These are phyloP conservation scores for Mixornis gularis DNA, from an alignment of 2,113 vertebrate genomes.

Conservation along the genomic window DNA sequence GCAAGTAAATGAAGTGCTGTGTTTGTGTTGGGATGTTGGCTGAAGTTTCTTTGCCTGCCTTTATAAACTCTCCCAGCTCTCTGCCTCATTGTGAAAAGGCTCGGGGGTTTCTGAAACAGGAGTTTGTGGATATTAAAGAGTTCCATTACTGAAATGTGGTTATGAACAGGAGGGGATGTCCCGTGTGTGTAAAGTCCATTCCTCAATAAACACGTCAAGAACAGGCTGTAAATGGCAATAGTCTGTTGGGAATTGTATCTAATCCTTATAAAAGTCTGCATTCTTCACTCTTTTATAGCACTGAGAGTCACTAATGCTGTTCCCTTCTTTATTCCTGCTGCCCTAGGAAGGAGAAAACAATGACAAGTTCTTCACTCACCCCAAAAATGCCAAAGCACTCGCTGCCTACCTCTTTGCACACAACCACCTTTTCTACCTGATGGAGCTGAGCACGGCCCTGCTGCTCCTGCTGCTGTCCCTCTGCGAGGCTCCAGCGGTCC, in stretches of 20 bases:
- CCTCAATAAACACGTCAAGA: neutral
- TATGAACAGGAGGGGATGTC: neutral
- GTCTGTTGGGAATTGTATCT: neutral
- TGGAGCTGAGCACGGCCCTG: constrained; percentile 90
- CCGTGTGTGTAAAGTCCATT: neutral
- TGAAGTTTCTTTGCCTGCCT: neutral
- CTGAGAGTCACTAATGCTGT: neutral
- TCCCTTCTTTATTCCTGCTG: neutral
- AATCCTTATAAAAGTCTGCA: neutral
- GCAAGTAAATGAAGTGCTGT: neutral
- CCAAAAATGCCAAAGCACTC: constrained; percentile 86
- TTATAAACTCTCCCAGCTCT: neutral
- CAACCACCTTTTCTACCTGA: constrained; percentile 95
- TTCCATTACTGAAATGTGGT: neutral
- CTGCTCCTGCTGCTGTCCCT: constrained; percentile 91
- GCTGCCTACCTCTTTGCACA: constrained; percentile 95
- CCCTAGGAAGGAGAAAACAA: constrained; percentile 95
- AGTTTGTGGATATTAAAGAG: neutral
- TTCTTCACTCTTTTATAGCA: neutral
- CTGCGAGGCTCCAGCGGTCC: constrained; percentile 92
- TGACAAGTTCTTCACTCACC: constrained; percentile 97
- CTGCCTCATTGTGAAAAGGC: neutral
- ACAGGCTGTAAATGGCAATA: neutral
- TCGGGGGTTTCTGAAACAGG: neutral
- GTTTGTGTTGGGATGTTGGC: neutral